phyloP scores from a whole-genome alignment of 2,797 vertebrate genomes.

The Mus minutoides region DNA sequence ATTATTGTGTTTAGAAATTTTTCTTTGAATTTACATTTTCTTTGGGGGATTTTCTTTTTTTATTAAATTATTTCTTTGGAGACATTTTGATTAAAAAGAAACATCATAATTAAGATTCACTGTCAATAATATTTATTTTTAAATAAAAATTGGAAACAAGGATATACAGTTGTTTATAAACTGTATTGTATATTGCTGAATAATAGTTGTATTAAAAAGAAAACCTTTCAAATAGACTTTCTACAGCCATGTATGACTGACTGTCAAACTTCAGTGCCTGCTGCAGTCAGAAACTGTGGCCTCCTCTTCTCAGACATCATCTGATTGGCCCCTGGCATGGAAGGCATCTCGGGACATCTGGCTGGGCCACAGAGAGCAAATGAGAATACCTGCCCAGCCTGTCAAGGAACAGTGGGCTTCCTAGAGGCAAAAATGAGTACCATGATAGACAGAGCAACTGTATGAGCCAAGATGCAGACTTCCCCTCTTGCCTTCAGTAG shows the following conservation, averaged over 20 bases:
- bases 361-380: not conserved
- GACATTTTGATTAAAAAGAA: conserved; percentile 91
- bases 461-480: not conserved
- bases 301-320: not conserved
- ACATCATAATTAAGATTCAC: conserved; percentile 93
- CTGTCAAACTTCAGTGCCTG: conserved; percentile 21
- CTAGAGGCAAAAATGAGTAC: not conserved
- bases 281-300: not conserved
- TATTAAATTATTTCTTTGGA: conserved; percentile 91
- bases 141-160: conserved; percentile 94
- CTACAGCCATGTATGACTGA: conserved; percentile 73
- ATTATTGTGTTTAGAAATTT: conserved; percentile 85
- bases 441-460: not conserved
- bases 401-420: not conserved
- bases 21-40: conserved; percentile 79
- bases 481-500: not conserved
- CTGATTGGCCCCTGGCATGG: not conserved
- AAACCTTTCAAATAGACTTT: conserved; percentile 92
- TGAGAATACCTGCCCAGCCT: not conserved
- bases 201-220: conserved; percentile 93
- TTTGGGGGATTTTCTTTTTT: conserved; percentile 81
- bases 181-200: conserved; percentile 94
- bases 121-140: conserved; percentile 98
- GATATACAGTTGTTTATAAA: conserved; percentile 95
- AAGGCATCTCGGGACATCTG: not conserved